These are phyloP conservation scores for Andrena bucephala DNA, from an alignment of 2,888 invertebrate species.

Conservation along the genomic window DNA sequence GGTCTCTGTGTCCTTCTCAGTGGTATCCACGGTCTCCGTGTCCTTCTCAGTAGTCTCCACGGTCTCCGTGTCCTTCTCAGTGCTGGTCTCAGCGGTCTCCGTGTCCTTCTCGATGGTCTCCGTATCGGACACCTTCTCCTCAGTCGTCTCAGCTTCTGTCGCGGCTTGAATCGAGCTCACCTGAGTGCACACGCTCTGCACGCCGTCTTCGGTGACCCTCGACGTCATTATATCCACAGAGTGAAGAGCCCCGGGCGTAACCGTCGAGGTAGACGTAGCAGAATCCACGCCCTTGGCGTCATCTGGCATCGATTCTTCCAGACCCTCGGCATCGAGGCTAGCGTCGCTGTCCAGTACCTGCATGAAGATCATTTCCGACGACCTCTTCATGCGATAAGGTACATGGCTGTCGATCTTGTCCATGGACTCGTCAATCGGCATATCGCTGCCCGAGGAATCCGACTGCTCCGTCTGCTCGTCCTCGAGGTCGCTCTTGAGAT, in stretches of 20 bases:
- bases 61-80: neutral
- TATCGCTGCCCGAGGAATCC: slow-evolving; percentile 74
- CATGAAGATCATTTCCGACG: slow-evolving; percentile 95
- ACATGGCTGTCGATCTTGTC: slow-evolving; percentile 86
- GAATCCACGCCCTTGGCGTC: slow-evolving; percentile 70
- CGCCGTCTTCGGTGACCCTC: slow-evolving; percentile 85
- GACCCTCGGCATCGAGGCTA: slow-evolving; percentile 26
- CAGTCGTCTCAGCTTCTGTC: slow-evolving; percentile 34
- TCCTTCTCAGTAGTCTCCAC: slow-evolving; percentile 1
- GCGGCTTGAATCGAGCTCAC: slow-evolving; percentile 84
- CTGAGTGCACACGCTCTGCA: slow-evolving; percentile 86
- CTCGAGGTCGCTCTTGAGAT: slow-evolving; percentile 84
- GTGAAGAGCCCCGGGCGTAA: slow-evolving; percentile 81
- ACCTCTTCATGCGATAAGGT: slow-evolving; percentile 91
- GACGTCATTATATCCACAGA: slow-evolving; percentile 86
- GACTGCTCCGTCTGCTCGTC: slow-evolving; percentile 80
- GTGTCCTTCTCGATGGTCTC: neutral
- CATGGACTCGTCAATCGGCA: slow-evolving; percentile 75
- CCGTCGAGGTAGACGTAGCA: slow-evolving; percentile 84
- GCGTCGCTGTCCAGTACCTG: slow-evolving; percentile 87
- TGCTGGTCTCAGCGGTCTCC: neutral
- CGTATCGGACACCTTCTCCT: neutral
- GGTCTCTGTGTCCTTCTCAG: neutral
- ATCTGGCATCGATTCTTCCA: slow-evolving; percentile 62
- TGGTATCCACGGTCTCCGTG: neutral